Evolutionary conservation across 2,113 vertebrate species (phyloP), one percentile per base, ranked within the genome.

Genomic region (Onychostruthus taczanowskii): DNA sequence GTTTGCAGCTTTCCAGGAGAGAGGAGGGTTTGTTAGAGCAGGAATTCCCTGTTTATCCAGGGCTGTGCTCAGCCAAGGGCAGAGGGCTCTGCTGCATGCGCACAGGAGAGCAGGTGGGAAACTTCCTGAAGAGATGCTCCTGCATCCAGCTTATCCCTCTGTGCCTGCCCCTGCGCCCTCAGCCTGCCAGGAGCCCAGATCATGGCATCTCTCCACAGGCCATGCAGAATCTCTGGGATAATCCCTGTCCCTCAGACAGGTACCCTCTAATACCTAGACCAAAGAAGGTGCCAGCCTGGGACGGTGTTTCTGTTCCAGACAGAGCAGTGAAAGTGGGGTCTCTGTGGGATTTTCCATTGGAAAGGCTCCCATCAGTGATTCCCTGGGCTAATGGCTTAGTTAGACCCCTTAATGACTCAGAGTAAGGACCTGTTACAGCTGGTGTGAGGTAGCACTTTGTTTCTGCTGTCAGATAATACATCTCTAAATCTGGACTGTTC

Each of bases 381-480:
- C 43, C 0, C 0, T 46, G 50, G 39, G 77, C 66, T 93, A 44
- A 89, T 67, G 80, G 74, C 87, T 89, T 63, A 20, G 46, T 69
- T 52, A 62, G 64, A 79, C 87, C 62, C 72, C 44, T 53, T 28
- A 50, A 85, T 46, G 79, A 69, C 61, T 89, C 59, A 9, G 9
- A 59, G 62, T n/a, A 44, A 72, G 66, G 58, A 58, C 76, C 59
- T 89, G 70, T 52, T 90, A 33, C 23, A 16, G 56, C 69, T 94
- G 63, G 13, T 75, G 83, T 64, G 66, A 91, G 73, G 63, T 43
- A 75, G 89, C 33, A 30, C 86, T 91, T 94, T 83, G 81, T 96
- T 95, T 88, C 87, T 89, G 67, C 87, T 94, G 44, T 88, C 90
- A 93, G 75, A 53, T 84, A 92, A 70, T 94, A 69, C 3, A 18